Evolutionary conservation across 1,140 invertebrate genomes (phyloP).

Genomic region (Anastrepha obliqua): DNA sequence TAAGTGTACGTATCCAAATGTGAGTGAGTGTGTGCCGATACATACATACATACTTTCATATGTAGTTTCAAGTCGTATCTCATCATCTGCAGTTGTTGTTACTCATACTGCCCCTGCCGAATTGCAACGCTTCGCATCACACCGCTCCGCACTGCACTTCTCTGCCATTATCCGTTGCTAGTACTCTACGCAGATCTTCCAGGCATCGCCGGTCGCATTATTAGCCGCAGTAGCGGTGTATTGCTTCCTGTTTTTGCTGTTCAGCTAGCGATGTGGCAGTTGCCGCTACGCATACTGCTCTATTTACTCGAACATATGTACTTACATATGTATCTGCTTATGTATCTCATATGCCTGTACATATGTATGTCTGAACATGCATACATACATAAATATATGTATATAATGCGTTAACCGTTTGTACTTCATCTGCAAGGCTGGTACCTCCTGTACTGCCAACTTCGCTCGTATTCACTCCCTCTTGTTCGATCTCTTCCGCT

Average conservation of each 20-base stretch:
- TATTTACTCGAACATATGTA: neutral
- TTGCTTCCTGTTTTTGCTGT: constrained; percentile 53
- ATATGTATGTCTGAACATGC: neutral
- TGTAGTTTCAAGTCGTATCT: neutral
- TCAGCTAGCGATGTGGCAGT: constrained; percentile 57
- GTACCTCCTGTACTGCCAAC: neutral
- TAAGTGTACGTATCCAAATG: neutral
- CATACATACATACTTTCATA: neutral
- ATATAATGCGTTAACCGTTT: constrained; percentile 14
- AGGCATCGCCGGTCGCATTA: constrained; percentile 27
- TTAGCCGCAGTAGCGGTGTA: constrained; percentile 4
- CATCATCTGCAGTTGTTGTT: neutral
- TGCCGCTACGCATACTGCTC: constrained; percentile 56
- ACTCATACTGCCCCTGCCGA: neutral
- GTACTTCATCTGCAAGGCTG: neutral
- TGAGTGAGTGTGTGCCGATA: neutral
- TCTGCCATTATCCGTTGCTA: no score
- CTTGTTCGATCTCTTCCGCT: neutral
- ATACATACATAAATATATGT: neutral
- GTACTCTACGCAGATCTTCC: neutral
- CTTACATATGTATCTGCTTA: neutral
- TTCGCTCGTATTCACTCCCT: neutral
- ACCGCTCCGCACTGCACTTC: neutral
- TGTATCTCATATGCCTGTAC: neutral
- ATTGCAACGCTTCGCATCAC: no score